Evolutionary conservation across 2,113 vertebrate species (phyloP).

Genomic region (Peucedramus taeniatus): DNA sequence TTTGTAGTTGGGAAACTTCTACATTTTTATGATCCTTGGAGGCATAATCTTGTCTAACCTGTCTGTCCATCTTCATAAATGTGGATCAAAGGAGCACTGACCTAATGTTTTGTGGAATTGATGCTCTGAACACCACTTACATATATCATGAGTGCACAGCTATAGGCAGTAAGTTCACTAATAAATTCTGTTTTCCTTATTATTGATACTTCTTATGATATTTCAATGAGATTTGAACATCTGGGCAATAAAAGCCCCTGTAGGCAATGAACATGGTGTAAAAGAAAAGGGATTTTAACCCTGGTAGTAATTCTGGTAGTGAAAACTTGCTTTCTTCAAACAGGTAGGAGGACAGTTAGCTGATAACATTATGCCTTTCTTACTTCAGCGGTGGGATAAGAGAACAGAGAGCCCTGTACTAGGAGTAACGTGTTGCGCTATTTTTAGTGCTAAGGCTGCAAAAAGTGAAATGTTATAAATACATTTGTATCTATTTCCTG

Average conservation of each 20-base stretch:
- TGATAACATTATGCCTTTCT: background rate
- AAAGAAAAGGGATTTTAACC: conserved; percentile 24
- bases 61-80: conserved; percentile 53
- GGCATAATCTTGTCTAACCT: conserved; percentile 51
- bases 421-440: background rate
- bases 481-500: conserved; percentile 21
- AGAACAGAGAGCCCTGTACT: background rate
- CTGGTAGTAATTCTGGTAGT: background rate
- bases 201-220: background rate
- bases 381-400: background rate
- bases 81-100: conserved; percentile 52
- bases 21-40: conserved; percentile 54
- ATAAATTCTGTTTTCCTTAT: conserved; percentile 38
- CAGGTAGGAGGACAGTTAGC: background rate
- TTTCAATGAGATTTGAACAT: background rate
- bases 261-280: background rate
- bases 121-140: background rate
- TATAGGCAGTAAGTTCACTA: conserved; percentile 20
- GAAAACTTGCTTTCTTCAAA: background rate
- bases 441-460: background rate
- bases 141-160: background rate
- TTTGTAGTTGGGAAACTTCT: conserved; percentile 10
- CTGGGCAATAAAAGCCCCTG: background rate
- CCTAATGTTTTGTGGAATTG: conserved; percentile 36
- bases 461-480: background rate